Base-by-base conservation (phyloP, 1,140 invertebrate genomes). In the Subanguina moxae region DNA sequence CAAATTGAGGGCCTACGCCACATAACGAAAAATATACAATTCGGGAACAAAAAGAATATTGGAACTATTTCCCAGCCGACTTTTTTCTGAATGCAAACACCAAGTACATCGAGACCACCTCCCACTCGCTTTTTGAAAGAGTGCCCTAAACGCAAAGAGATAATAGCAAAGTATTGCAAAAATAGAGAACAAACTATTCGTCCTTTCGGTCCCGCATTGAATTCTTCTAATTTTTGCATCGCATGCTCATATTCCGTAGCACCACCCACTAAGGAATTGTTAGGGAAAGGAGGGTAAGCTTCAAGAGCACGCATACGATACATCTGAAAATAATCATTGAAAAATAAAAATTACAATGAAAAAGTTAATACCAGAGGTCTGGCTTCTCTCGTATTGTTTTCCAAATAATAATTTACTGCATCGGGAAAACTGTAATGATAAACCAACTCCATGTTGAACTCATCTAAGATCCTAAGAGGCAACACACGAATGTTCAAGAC, bases 71-170 rank as follows among this genome's bases (percentile, higher is more conserved):
- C 23, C 8, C 17, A 8, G 48, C n/a, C 23, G n/a, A 21, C n/a
- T 61, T 43, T 21, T 61, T 61, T 21, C 19, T n/a, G 68, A 82
- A 82, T 0, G 67, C 74, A 52, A 82, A 82, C 1, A 82, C 72
- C 17, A 70, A 43, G 64, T 82, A 87, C 88, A 89, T 86, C 91
- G 91, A 90, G 68, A 89, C 88, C 64, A 90, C 92, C 85, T 96
- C 92, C 94, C 93, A 97, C 84, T 97, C 93, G 19, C 89, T 87
- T 77, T 88, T 87, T 13, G 91, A 92, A 64, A 97, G 85, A 17
- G 93, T 96, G 8, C 86, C 86, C 84, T 85, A 74, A 32, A 83
- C 70, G 57, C 32, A n/a, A n/a, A n/a, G n/a, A n/a, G n/a, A n/a
- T n/a, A n/a, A 38, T 38, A 38, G 11, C 32, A 38, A 11, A 38